phyloP scores from a whole-genome alignment of 2,113 vertebrate genomes.

The Tyto alba region DNA sequence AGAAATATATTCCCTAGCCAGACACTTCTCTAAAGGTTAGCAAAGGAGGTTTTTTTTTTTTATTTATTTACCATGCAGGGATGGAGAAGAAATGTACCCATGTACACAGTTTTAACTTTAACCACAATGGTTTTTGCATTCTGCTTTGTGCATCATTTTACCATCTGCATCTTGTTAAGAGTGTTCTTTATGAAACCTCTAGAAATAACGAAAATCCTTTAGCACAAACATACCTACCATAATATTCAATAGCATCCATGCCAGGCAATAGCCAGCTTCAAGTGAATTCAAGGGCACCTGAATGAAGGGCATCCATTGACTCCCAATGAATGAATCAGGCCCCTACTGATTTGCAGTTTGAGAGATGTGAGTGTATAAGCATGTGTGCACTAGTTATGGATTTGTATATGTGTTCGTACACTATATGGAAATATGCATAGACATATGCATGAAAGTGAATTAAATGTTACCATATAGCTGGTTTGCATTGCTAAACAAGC shows the following conservation, averaged over 20 bases:
- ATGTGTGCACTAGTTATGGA: background rate
- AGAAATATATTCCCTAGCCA: background rate
- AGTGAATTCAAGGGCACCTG: background rate
- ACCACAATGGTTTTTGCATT: background rate
- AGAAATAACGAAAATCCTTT: constrained; percentile 7
- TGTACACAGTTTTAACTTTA: background rate
- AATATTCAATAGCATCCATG: background rate
- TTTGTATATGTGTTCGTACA: background rate
- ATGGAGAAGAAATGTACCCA: background rate
- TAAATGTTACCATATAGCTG: background rate
- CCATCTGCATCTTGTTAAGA: constrained; percentile 46
- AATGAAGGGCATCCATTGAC: background rate
- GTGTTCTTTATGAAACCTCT: constrained; percentile 18
- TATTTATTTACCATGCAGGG: background rate
- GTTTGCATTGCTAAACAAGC: background rate
- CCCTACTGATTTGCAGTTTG: background rate
- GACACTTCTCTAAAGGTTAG: background rate
- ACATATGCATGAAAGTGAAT: background rate
- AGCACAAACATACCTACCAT: background rate
- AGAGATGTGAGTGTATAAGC: background rate
- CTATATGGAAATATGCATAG: background rate
- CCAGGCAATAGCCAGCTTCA: background rate
- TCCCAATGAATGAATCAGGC: background rate
- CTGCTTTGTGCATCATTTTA: constrained; percentile 13
- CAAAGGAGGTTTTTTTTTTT: background rate